These are phyloP conservation scores for Coturnix japonica DNA, from an alignment of 2,113 vertebrate species.

Conservation along the genomic window DNA sequence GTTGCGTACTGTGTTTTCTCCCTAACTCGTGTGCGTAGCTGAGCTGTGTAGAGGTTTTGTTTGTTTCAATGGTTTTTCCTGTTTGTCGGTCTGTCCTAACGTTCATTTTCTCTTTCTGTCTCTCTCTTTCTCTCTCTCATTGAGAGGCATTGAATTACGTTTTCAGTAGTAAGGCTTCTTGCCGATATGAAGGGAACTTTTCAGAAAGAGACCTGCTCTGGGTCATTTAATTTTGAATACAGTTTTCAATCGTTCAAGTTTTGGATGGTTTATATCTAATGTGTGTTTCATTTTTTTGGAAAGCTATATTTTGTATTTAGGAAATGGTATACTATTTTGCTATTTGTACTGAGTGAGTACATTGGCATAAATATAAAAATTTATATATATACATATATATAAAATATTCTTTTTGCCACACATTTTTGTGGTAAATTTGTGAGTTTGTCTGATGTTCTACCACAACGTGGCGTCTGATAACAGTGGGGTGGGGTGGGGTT, in stretches of 20 bases:
- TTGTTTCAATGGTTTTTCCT: slow-evolving; percentile 63
- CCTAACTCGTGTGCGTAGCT: slow-evolving; percentile 52
- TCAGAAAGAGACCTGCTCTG: slow-evolving; percentile 85
- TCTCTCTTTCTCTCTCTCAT: slow-evolving; percentile 76
- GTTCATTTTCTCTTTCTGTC: slow-evolving; percentile 62
- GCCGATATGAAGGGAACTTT: slow-evolving; percentile 88
- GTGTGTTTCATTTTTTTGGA: slow-evolving; percentile 89
- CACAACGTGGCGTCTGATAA: slow-evolving; percentile 84
- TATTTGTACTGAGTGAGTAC: slow-evolving; percentile 89
- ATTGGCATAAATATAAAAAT: slow-evolving; percentile 87
- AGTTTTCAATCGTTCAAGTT: slow-evolving; percentile 87
- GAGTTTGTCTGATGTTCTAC: slow-evolving; percentile 87
- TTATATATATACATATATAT: slow-evolving; percentile 85
- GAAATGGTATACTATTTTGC: slow-evolving; percentile 86
- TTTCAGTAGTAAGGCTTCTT: slow-evolving; percentile 88
- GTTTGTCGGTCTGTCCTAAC: slow-evolving; percentile 44
- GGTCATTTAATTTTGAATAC: slow-evolving; percentile 86
- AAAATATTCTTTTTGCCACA: slow-evolving; percentile 88
- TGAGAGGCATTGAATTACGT: slow-evolving; percentile 82
- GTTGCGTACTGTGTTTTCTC: slow-evolving; percentile 53
- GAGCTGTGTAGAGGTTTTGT: slow-evolving; percentile 68
- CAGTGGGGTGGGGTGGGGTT: slow-evolving; percentile 85
- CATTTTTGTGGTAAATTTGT: slow-evolving; percentile 86
- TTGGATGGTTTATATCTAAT: slow-evolving; percentile 90
- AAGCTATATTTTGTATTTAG: slow-evolving; percentile 91